Evolutionary conservation across 2,113 vertebrate species (phyloP), one percentile per base, ranked within the genome.

Genomic region (Cephalopterus ornatus): DNA sequence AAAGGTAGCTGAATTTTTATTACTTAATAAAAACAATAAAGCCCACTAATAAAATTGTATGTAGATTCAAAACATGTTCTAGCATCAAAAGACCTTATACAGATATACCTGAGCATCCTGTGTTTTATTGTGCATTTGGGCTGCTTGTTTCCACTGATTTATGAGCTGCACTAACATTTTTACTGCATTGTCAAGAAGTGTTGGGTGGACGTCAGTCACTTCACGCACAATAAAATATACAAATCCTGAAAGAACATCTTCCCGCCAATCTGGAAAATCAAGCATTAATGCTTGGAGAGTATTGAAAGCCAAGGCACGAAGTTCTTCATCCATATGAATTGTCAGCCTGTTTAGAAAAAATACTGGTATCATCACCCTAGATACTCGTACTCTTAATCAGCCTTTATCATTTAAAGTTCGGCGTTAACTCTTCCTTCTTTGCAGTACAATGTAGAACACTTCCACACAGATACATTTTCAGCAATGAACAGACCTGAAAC

Each of bases 251-350:
- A 99, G 98, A 80, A 99, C 99, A 62, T 99, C 99, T 95, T 99
- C 99, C 47, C 99, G 98, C 99, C 99, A 99, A 95, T 99, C 99
- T 58, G 99, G 99, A 97, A 99, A 99, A 97, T 99, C 99, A 95
- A 99, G 98, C 99, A 99, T 99, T 92, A 99, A 98, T 44, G 99
- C 99, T 97, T 99, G 99, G 88, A 99, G 98, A 20, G 99, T 99
- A 76, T 99, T 99, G 97, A 99, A 99, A 93, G 99, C 99, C 94
- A 99, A 98, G 70, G 99, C 99, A 59, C 99, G 99, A 58, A 99
- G 98, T 96, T 99, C 99, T 98, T 99, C 99, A 76, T 99, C 99
- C 99, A 99, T 99, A 93, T 99, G 99, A 97, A 99, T 98, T 71
- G 99, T 99, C 96, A 99, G 97, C 97, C 99, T 99, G 97, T 83